Base-by-base conservation (phyloP, 1,140 invertebrate genomes). In the Pseudomyrmex cubaensis region DNA sequence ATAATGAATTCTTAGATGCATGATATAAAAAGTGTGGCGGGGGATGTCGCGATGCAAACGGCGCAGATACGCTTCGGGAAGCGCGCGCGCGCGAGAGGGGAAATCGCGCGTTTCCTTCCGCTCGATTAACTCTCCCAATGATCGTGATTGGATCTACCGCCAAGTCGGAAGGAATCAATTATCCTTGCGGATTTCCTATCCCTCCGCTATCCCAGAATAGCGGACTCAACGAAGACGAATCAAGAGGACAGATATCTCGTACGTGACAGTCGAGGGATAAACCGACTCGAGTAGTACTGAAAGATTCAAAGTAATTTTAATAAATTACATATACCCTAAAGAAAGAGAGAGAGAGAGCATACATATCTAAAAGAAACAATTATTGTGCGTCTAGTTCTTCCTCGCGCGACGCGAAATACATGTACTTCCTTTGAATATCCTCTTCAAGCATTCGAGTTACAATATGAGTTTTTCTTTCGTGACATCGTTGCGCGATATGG, bases 131-230 rank as follows among this genome's bases (percentile, higher is more conserved):
- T 69, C 69, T 57, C 67, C 74, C 86, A 72, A 86, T 87, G 86
- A 87, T 87, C 86, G 74, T 87, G 84, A 87, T 87, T 87, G 86
- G 74, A 87, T 87, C 86, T 75, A 83, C 73, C 84, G 54, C 57
- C 76, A 73, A 69, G 80, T 57, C 78, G 74, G 78, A 83, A 83
- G 82, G 86, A 87, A 86, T 87, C 86, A 85, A 87, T 87, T 87
- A 87, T 83, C 86, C 67, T 50, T 78, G 83, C 78, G 84, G 64
- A 82, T 69, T 69, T 54, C 44, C 74, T 48, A 64, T 52, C 46
- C 35, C 56, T 15, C 44, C 48, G 44, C 44, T 50, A 80, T 50
- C 44, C 66, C 35, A 35, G 35, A 7, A 15, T 54, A 64, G 20
- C n/a, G 54, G 76, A 78, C 66, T 80, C 64, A 13, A 61, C 64